Conservation (phyloP, 2,888 invertebrate species). For the Sthenelais limicola region DNA sequence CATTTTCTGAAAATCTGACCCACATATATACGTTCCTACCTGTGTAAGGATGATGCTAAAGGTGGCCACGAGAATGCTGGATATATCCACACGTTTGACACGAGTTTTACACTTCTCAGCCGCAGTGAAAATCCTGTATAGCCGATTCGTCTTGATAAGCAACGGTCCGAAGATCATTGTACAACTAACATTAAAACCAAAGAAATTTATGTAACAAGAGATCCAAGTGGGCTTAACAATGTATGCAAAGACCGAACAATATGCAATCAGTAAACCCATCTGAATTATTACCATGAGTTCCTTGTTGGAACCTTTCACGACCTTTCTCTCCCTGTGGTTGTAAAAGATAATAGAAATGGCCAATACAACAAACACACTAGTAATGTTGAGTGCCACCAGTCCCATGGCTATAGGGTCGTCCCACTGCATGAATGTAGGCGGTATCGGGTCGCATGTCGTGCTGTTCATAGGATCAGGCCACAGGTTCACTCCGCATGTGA, state of each 20-base stretch:
- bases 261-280: conserved; percentile 44
- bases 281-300: conserved; percentile 45
- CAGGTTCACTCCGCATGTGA: conserved; percentile 42
- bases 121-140: conserved; percentile 57
- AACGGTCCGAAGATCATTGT: conserved; percentile 45
- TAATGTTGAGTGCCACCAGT: conserved; percentile 30
- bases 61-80: conserved; percentile 39
- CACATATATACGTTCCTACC: conserved; percentile 34
- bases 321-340: conserved; percentile 37
- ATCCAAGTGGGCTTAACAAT: conserved; percentile 29
- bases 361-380: conserved; percentile 37
- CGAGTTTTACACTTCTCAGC: conserved; percentile 45
- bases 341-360: conserved; percentile 24
- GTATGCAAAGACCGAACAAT: conserved; percentile 25
- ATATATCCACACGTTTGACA: conserved; percentile 24
- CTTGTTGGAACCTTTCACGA: conserved; percentile 47
- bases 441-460: conserved; percentile 37
- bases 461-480: conserved; percentile 47
- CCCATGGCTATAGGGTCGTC: conserved; percentile 33
- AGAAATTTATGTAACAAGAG: conserved; percentile 31
- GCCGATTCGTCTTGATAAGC: conserved; percentile 55
- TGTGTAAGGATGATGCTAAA: conserved; percentile 21
- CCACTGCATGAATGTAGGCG: conserved; percentile 42
- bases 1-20: neutral
- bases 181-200: conserved; percentile 47